A percentile compares a stretch with the other conserved stretches of the same genome.
Conservation (phyloP, 2,113 vertebrate species). For the Hippolais icterina region DNA sequence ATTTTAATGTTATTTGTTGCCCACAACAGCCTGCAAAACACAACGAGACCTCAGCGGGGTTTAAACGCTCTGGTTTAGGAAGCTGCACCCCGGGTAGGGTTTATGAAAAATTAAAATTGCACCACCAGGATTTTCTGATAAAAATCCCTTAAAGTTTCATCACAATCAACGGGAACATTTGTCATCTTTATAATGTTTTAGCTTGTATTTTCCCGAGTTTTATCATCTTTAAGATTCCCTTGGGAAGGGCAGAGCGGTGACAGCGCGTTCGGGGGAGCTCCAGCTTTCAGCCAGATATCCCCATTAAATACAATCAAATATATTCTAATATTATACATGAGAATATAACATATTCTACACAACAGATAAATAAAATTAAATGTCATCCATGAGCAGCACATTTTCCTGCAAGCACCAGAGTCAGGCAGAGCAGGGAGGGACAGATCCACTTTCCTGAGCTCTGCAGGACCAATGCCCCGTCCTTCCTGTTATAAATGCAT, state of each 20-base stretch:
- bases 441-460: not conserved
- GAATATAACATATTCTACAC: rapidly evolving
- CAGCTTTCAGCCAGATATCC: not conserved
- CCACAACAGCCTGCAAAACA: not conserved
- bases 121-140: not conserved
- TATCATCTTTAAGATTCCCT: not conserved
- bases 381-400: rapidly evolving
- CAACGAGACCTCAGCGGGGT: not conserved
- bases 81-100: not conserved
- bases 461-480: rapidly evolving
- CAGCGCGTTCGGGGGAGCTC: not conserved
- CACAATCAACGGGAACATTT: not conserved
- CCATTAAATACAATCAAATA: not conserved
- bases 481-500: too few species aligned
- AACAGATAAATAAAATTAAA: not conserved
- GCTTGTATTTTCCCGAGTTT: not conserved
- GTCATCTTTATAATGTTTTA: not conserved
- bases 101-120: not conserved
- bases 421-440: not conserved
- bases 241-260: not conserved
- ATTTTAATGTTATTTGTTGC: not conserved
- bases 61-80: not conserved
- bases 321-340: rapidly evolving
- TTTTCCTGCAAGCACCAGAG: not conserved
- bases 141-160: not conserved